Base-by-base conservation (phyloP, 2,888 invertebrate genomes). In the Leptarthrus brevirostris region DNA sequence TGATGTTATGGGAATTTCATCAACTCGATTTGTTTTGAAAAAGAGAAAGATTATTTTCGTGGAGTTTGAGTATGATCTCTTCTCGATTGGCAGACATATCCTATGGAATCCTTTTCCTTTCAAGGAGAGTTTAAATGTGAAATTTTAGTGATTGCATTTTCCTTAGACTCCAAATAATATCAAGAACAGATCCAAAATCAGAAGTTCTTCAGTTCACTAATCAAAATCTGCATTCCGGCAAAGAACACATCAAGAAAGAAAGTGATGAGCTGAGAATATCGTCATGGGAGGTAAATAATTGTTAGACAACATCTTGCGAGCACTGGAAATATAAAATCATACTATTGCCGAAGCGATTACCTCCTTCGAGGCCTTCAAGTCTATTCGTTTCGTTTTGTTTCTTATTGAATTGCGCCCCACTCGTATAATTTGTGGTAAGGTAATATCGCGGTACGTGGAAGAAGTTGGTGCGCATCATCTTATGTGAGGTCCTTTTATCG, bases 401-500 rank as follows among this genome's bases (percentile, higher is more conserved):
- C 61, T 61, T 61, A 61, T 61, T 61, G 61, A 61, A 61, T 61
- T 61, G 61, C 36, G 61, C 61, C 61, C 36, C 61, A n/a, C n/a
- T 40, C 61, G 40, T 61, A 40, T 61, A 61, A 61, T 61, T 61
- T 61, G 61, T 61, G 61, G 61, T 61, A 61, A 61, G 34, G 8
- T 30, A 8, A 8, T 30, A 40, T 40, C 10, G 10, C 34, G 61
- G 61, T 61, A 40, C 61, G 61, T 22, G 18, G 53, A 16, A 53
- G 40, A 20, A 16, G 16, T 22, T 53, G 6, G 20, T n/a, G 34
- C 40, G 61, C 22, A 18, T n/a, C n/a, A n/a, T 61, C 61, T 61
- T 61, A 61, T 61, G 61, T 61, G 61, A 61, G 61, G 61, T 61
- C 61, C 61, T 61, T 61, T 61, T 61, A 61, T 61, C 61, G 61